These are phyloP conservation scores for Sminthopsis crassicaudata DNA, from an alignment of 2,113 vertebrate genomes.

Conservation along the genomic window DNA sequence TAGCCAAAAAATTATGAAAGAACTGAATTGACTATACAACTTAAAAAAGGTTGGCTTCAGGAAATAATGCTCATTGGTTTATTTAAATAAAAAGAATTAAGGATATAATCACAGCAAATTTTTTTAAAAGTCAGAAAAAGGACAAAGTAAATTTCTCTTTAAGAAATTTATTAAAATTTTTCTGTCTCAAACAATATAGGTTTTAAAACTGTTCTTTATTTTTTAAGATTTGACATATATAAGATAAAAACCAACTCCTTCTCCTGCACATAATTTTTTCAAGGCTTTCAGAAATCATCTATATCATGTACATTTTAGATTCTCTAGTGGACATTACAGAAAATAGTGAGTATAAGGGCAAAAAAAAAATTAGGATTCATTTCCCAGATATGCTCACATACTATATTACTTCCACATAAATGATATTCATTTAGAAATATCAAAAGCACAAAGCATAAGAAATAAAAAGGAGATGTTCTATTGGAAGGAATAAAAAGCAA, in stretches of 20 bases:
- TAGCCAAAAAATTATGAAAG: background rate
- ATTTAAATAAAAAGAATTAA: background rate
- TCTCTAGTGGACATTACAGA: conserved; percentile 3
- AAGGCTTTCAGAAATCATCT: background rate
- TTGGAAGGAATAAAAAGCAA: conserved; percentile 23
- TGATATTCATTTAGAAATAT: background rate
- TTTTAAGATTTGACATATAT: background rate
- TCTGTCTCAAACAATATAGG: background rate
- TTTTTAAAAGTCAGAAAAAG: background rate
- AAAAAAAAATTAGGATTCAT: background rate
- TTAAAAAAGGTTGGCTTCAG: background rate
- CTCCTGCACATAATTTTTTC: background rate
- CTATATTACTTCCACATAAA: background rate
- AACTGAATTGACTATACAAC: background rate
- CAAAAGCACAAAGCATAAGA: background rate
- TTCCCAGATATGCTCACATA: background rate
- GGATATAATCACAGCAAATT: background rate
- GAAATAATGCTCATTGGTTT: background rate
- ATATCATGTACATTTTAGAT: background rate
- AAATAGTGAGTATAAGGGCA: background rate
- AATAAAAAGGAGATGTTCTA: background rate
- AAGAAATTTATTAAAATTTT: background rate
- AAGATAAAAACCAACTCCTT: background rate
- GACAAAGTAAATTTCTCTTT: background rate
- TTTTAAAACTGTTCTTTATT: background rate